phyloP scores from a whole-genome alignment of 2,797 vertebrate genomes.

The Pipistrellus pygmaeus region DNA sequence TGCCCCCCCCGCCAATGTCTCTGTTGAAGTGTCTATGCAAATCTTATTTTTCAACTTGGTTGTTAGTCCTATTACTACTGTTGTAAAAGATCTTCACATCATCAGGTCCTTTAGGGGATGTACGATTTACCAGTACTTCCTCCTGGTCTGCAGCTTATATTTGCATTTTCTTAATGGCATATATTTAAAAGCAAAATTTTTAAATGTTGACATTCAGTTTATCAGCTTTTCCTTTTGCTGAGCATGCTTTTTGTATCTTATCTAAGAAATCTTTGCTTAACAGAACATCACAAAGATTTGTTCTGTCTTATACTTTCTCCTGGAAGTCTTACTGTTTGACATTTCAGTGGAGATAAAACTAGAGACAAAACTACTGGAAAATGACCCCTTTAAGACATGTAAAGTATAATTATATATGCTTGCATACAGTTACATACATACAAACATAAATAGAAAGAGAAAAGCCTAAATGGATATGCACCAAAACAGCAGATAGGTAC shows the following conservation, averaged over 20 bases:
- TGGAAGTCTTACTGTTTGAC: neutral
- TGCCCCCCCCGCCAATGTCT: neutral
- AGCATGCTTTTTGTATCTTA: neutral
- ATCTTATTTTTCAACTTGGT: neutral
- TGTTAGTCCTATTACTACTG: neutral
- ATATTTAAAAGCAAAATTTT: constrained; percentile 19
- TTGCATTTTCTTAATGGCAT: constrained; percentile 9
- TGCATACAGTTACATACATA: neutral
- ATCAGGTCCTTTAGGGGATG: neutral
- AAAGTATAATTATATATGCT: neutral
- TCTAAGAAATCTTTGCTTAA: constrained; percentile 1
- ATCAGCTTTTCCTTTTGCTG: neutral
- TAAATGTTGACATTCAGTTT: neutral
- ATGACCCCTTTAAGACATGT: neutral
- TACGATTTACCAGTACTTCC: neutral
- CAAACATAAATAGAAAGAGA: neutral
- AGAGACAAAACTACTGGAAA: neutral
- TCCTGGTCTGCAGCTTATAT: neutral
- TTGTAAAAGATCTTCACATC: neutral
- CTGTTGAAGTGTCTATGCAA: neutral
- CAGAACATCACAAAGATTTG: neutral
- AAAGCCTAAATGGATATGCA: neutral
- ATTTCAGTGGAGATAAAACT: neutral
- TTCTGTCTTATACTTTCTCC: neutral
- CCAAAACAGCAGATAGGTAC: neutral